Conservation (phyloP, 2,888 invertebrate genomes). For the Cryptus viduatorius region DNA sequence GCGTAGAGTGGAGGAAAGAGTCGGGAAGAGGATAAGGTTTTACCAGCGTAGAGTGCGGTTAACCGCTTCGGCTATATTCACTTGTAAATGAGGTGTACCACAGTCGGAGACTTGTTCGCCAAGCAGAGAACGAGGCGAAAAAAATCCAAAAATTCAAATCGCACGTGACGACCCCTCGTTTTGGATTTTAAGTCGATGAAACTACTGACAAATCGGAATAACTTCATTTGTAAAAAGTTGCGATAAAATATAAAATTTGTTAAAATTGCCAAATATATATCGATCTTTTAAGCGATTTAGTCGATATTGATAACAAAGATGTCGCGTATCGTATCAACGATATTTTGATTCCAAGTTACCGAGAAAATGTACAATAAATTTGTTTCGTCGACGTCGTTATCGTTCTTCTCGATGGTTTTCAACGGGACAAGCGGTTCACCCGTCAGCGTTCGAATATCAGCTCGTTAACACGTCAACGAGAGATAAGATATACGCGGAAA, state of each 20-base stretch:
- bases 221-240: too few relatives aligned
- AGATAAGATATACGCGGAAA: constrained; percentile 71
- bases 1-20: background rate
- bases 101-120: background rate
- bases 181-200: constrained; percentile 9
- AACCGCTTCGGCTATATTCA: constrained; percentile 60
- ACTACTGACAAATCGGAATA: too few relatives aligned
- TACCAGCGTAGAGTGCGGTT: constrained; percentile 53
- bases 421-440: constrained; percentile 8
- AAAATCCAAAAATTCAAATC: background rate
- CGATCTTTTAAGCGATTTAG: too few relatives aligned
- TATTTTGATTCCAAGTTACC: background rate
- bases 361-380: background rate
- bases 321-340: background rate
- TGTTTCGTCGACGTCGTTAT: constrained; percentile 28
- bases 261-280: too few relatives aligned
- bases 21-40: constrained; percentile 30
- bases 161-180: constrained; percentile 14
- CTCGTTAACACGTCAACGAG: constrained; percentile 69
- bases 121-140: constrained; percentile 15
- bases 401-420: background rate
- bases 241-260: too few relatives aligned
- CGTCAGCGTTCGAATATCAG: background rate
- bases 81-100: constrained; percentile 60
- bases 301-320: background rate